Percentiles rank a stretch among this genome's conserved stretches.
Evolutionary conservation across 1,140 invertebrate genomes (phyloP).

Genomic region (Ips nitidus): DNA sequence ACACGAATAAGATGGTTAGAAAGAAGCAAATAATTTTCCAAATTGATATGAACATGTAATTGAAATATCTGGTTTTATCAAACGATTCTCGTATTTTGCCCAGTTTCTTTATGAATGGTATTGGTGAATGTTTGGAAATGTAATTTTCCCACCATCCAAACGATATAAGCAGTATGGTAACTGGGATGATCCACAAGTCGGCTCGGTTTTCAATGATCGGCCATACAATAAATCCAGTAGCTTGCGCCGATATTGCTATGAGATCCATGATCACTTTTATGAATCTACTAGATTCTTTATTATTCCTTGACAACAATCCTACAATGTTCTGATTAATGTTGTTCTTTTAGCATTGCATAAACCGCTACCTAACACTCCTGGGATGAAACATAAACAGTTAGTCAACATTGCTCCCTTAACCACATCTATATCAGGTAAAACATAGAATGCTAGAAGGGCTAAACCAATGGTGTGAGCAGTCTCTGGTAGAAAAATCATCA

Average conservation of each 20-base stretch:
- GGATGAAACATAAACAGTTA: conserved; percentile 89
- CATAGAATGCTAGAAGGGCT: conserved; percentile 79
- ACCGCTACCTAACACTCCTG: conserved; percentile 65
- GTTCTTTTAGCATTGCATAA: not conserved
- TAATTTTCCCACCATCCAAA: conserved; percentile 98
- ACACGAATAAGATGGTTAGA: conserved; percentile 69
- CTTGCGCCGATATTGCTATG: conserved; percentile 78
- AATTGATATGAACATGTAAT: conserved; percentile 82
- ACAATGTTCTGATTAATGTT: conserved; percentile 35
- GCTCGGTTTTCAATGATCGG: conserved; percentile 71
- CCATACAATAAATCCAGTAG: conserved; percentile 88
- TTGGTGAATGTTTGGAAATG: conserved; percentile 77
- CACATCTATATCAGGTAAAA: conserved; percentile 88
- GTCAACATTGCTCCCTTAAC: conserved; percentile 92
- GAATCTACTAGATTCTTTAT: conserved; percentile 76
- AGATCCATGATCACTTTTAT: conserved; percentile 82
- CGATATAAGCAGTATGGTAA: conserved; percentile 81
- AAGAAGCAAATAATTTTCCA: conserved; percentile 88
- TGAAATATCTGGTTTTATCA: conserved; percentile 80
- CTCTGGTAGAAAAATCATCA: conserved; percentile 78
- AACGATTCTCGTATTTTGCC: conserved; percentile 81
- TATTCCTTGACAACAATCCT: conserved; percentile 76
- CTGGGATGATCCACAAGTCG: conserved; percentile 80
- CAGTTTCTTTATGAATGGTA: conserved; percentile 77
- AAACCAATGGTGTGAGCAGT: conserved; percentile 84